Evolutionary conservation across 2,113 vertebrate genomes (phyloP), one percentile per base, ranked within the genome.

Genomic region (Toxotes jaculatrix): DNA sequence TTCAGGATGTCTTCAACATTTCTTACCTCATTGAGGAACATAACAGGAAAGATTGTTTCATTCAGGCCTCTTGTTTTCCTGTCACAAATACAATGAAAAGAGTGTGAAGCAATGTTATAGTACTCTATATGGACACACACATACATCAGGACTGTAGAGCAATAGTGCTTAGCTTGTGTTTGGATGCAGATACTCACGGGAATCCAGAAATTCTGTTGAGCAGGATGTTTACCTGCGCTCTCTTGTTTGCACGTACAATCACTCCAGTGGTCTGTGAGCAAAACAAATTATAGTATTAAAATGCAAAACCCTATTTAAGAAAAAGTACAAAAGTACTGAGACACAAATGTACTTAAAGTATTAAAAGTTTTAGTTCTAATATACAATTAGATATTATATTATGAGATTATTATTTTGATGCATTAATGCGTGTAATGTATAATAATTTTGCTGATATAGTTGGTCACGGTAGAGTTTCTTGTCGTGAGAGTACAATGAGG

Each of bases 21-120:
- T 59, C 87, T 88, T 77, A 95, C 95, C 94, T 96, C 95, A 40
- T 95, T 95, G 27, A 96, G 17, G 65, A 95, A 96, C 91, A 95
- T 92, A 16, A 96, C 68, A 0, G 95, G 95, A 60, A 96, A 94
- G 34, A 96, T 23, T 2, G 88, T 95, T 0, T 85, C 65, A 11
- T 93, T 94, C 13, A 96, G 10, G 9, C 0, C 0, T 80, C 8
- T 94, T 7, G 94, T 95, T 47, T 56, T 73, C 43, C 95, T 96
- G 91, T 79, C 43, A 13, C 45, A n/a, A 63, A 71, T 0, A 67
- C 8, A 74, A 63, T 4, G 12, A 79, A 45, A 49, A 40, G 12
- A 31, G 21, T 3, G 17, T 49, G 1, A 77, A 21, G 2, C 32
- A 7, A 11, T 36, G 3, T 36, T 21, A 65, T 13, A 42, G 16